These are phyloP conservation scores for Ploceus nigricollis DNA, from an alignment of 2,113 vertebrate species.

Conservation along the genomic window DNA sequence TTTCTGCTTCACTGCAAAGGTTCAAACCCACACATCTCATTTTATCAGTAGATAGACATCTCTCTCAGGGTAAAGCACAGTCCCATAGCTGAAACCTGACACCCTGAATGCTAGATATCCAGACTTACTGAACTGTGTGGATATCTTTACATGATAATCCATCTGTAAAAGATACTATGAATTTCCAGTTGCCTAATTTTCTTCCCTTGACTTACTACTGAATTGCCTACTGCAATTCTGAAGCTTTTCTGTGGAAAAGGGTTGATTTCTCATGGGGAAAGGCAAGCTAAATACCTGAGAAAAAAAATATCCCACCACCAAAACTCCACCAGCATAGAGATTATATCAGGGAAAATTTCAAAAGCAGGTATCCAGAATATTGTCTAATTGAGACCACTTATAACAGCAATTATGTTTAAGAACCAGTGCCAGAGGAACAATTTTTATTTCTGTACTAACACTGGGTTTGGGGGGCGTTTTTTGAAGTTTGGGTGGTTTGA, in stretches of 20 bases:
- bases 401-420: neutral
- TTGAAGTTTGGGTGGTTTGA: neutral
- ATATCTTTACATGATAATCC: neutral
- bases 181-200: neutral
- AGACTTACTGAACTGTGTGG: neutral
- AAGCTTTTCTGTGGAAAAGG: neutral
- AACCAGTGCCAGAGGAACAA: neutral
- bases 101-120: neutral
- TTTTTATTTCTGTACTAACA: neutral
- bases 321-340: neutral
- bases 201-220: neutral
- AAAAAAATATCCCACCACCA: fast-evolving
- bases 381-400: neutral
- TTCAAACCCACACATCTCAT: neutral
- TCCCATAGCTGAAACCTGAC: neutral
- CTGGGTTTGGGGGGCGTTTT: fast-evolving
- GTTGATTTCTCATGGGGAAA: neutral
- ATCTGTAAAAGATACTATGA: neutral
- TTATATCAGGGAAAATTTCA: neutral
- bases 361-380: neutral
- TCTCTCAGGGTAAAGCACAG: neutral
- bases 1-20: neutral
- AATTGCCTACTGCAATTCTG: neutral
- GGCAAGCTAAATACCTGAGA: neutral
- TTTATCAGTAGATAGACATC: neutral